Percentiles rank a stretch among this genome's conserved stretches.
phyloP scores from a whole-genome alignment of 2,888 invertebrate genomes.

The Netelia fuscicornis region DNA sequence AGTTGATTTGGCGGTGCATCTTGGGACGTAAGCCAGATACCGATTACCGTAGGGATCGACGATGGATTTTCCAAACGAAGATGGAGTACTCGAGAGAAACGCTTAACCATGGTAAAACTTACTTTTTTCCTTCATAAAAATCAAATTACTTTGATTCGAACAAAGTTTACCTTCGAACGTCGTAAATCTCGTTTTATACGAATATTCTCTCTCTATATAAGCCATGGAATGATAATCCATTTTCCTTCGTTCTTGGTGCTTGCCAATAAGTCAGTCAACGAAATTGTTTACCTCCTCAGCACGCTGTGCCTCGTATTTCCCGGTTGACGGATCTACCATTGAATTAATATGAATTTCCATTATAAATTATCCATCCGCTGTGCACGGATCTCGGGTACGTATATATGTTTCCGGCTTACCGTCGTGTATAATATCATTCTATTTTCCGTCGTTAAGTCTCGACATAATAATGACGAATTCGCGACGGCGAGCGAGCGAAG shows the following conservation, averaged over 20 bases:
- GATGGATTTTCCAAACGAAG: constrained; percentile 31
- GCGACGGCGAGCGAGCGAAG: constrained; percentile 24
- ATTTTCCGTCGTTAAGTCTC: constrained; percentile 36
- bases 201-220: too few species aligned
- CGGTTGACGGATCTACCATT: background rate
- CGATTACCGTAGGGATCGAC: constrained; percentile 43
- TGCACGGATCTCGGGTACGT: constrained; percentile 13
- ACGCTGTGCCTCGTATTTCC: background rate
- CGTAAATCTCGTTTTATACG: too few species aligned
- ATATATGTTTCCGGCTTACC: constrained; percentile 7
- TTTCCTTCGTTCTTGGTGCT: too few species aligned
- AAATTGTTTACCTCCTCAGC: too few species aligned
- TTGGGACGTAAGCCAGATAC: constrained; percentile 46
- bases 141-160: too few species aligned
- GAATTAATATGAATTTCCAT: constrained; percentile 24
- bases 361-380: constrained; percentile 20
- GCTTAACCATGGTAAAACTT: too few species aligned
- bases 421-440: background rate
- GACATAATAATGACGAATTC: constrained; percentile 61
- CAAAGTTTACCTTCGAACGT: too few species aligned
- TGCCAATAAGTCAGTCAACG: too few species aligned
- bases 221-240: too few species aligned
- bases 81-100: background rate
- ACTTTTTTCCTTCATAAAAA: too few species aligned
- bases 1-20: constrained; percentile 27